phyloP scores from a whole-genome alignment of 2,888 invertebrate species.

The Melieria picta region DNA sequence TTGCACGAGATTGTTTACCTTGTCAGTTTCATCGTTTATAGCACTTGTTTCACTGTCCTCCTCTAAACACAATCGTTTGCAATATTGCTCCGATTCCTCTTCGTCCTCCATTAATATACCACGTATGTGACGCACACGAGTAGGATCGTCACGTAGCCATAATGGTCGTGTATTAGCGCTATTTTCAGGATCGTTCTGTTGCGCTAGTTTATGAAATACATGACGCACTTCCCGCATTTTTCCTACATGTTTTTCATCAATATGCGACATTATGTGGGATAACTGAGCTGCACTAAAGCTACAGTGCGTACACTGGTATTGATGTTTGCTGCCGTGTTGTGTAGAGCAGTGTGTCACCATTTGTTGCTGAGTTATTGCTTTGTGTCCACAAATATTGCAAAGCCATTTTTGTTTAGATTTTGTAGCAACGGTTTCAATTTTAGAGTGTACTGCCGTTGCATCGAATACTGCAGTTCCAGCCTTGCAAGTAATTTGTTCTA shows the following conservation, averaged over 20 bases:
- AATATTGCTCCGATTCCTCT: constrained; percentile 47
- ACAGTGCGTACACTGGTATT: constrained; percentile 79
- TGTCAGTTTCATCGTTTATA: constrained; percentile 40
- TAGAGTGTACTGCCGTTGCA: neutral
- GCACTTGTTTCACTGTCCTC: constrained; percentile 25
- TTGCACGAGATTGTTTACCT: constrained; percentile 12
- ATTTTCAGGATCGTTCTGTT: constrained; percentile 40
- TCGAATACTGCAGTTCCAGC: constrained; percentile 11
- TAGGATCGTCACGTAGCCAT: constrained; percentile 71
- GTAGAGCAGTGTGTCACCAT: constrained; percentile 50
- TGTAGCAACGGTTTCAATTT: constrained; percentile 28
- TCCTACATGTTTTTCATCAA: constrained; percentile 70
- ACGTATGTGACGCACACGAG: constrained; percentile 70
- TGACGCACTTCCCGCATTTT: constrained; percentile 49
- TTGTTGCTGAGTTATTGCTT: constrained; percentile 46
- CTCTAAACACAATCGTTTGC: constrained; percentile 35
- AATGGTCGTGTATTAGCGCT: constrained; percentile 63
- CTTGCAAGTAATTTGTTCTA: constrained; percentile 24
- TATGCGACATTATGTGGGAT: constrained; percentile 72
- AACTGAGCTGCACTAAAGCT: constrained; percentile 69
- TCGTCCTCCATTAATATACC: constrained; percentile 72
- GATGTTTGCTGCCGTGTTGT: constrained; percentile 73
- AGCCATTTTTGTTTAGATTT: constrained; percentile 53
- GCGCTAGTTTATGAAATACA: constrained; percentile 46
- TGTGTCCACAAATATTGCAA: constrained; percentile 52